These are phyloP conservation scores for Helicorthomorpha holstii DNA, from an alignment of 1,140 invertebrate genomes.

Conservation along the genomic window DNA sequence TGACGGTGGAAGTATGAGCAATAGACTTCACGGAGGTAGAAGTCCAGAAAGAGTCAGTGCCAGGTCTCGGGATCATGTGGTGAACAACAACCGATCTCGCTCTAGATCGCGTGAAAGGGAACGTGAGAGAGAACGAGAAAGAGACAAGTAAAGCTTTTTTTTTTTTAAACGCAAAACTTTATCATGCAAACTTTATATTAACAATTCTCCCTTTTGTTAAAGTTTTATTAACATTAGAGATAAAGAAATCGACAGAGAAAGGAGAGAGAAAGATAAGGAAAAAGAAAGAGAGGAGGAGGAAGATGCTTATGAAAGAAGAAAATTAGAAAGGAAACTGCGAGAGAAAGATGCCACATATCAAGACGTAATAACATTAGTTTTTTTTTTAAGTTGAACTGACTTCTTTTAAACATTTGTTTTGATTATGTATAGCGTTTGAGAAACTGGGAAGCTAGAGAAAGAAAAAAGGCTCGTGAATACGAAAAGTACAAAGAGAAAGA, in stretches of 20 bases:
- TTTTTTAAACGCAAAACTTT: not conserved
- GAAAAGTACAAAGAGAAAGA: conserved; percentile 77
- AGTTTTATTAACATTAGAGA: conserved; percentile 10
- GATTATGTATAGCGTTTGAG: conserved; percentile 34
- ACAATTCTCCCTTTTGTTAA: too few species aligned
- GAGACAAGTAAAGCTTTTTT: conserved; percentile 7
- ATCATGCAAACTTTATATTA: too few species aligned
- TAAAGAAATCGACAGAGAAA: conserved; percentile 15
- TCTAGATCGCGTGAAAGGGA: conserved; percentile 6
- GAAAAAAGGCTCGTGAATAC: conserved; percentile 81
- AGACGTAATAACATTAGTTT: conserved; percentile 31
- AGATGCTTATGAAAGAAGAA: conserved; percentile 73
- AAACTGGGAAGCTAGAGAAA: conserved; percentile 84
- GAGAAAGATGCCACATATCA: conserved; percentile 91
- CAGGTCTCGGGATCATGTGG: conserved; percentile 7
- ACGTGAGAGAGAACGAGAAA: conserved; percentile 20
- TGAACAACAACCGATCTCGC: conserved; percentile 14
- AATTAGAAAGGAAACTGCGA: conserved; percentile 69
- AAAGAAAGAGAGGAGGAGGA: conserved; percentile 68
- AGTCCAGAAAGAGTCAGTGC: conserved; percentile 4
- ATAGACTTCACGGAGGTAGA: not conserved
- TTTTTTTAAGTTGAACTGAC: not conserved
- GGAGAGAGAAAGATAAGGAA: conserved; percentile 29
- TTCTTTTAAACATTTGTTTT: too few species aligned
- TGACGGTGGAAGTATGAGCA: not conserved